Evolutionary conservation across 1,140 invertebrate species (phyloP), one percentile per base, ranked within the genome.

Genomic region (Meloidogyne hapla): DNA sequence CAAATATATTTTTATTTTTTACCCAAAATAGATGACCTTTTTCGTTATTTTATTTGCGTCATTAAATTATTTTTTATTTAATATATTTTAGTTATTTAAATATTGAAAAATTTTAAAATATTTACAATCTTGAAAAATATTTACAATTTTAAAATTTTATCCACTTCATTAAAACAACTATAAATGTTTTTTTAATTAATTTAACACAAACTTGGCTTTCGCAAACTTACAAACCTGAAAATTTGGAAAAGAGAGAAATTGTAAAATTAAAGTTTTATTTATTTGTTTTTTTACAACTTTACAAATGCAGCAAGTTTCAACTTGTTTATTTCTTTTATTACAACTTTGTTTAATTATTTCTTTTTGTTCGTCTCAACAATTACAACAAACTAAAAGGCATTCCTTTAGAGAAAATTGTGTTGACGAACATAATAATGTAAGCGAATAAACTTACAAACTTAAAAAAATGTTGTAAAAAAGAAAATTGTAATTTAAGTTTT

Each of bases 391-490:
- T 9, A 42, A 26, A 13, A 70, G 40, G 18, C 61, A 70, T 70
- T 73, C 71, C 23, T 73, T 73, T 40, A 73, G 21, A 13, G 71
- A 73, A 33, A 73, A 63, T 13, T 73, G 71, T 33, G 71, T 64
- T 25, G 71, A 73, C 26, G 56, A 42, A 18, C 71, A 73, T 38
- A 56, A 73, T 13, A 73, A 73, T 38, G 71, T 73, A 26, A 69
- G 15, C 4, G 25, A 23, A 13, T 21, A 33, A 65, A n/a, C 26
- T n/a, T 42, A 26, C 15, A 56, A 68, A 13, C n/a, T 33, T 56
- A 9, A 63, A 63, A 21, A n/a, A n/a, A n/a, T n/a, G n/a, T n/a
- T n/a, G n/a, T n/a, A n/a, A n/a, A n/a, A n/a, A n/a, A n/a, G n/a
- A n/a, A n/a, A n/a, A n/a, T n/a, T n/a, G 9, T 6, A 23, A 26